Conservation (phyloP, 2,888 invertebrate species). For the Thereva unica region DNA sequence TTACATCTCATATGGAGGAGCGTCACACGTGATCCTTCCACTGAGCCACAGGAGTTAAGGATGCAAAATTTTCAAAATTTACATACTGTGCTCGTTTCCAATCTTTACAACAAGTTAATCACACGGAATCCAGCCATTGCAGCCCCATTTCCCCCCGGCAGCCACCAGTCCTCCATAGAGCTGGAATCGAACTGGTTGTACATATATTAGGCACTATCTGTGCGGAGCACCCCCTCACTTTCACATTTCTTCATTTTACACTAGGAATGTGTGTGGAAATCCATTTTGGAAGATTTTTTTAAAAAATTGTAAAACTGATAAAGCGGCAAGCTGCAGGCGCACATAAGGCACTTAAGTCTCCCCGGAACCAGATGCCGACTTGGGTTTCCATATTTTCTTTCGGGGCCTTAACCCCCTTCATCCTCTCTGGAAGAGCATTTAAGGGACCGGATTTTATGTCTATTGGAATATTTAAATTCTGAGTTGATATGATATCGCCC, state of each 20-base stretch:
- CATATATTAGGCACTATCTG: no score
- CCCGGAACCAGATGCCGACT: conserved; percentile 10
- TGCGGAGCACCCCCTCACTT: background rate
- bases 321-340: conserved; percentile 5
- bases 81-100: conserved; percentile 10
- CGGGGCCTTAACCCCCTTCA: background rate
- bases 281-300: conserved; percentile 13
- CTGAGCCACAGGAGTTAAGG: conserved; percentile 11
- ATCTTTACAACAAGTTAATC: conserved; percentile 21
- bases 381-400: conserved; percentile 20
- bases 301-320: conserved; percentile 23
- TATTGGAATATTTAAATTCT: conserved; percentile 26
- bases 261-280: background rate
- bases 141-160: no score
- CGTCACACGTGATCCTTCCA: conserved; percentile 9
- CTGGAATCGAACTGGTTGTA: no score
- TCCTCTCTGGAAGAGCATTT: background rate
- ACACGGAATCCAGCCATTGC: background rate
- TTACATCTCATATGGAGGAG: conserved; percentile 17
- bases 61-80: conserved; percentile 24
- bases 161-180: no score
- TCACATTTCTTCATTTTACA: conserved; percentile 4
- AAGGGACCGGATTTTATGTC: background rate
- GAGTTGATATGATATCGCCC: conserved; percentile 10
- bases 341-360: background rate